Evolutionary conservation across 1,140 invertebrate species (phyloP), one percentile per base, ranked within the genome.

Genomic region (Apis cerana): DNA sequence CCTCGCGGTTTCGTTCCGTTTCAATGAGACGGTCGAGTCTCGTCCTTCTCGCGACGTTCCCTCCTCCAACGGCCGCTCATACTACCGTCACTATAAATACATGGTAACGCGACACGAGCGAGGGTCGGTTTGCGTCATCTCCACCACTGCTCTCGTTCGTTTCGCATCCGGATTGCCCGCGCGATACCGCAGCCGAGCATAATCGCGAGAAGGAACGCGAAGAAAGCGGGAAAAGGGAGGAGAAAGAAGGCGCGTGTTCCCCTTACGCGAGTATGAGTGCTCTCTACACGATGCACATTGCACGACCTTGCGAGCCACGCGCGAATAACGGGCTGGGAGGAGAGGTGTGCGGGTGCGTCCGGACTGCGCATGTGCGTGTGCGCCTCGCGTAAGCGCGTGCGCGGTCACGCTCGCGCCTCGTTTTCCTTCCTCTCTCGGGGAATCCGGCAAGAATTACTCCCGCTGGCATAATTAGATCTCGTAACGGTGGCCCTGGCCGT

Each of bases 301-400:
- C 56, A 52, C 78, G 89, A 87, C 89, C 89, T 90, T 90, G 89
- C 78, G 67, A 67, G 76, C 75, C 85, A 87, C 77, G 82, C 72
- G 86, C 84, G 79, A 88, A 85, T 88, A 85, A 88, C 83, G 82
- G 78, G 64, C n/a, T 54, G 43, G 23, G 33, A 62, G 19, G 52
- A 43, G 33, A 7, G 33, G 33, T 33, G 48, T 54, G 62, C 62
- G 77, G 54, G 61, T 59, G 65, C 33, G 54, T 65, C 59, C 59
- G 74, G 59, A 19, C 5, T 23, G 62, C 52, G 82, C 77, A 9
- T 62, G 79, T 48, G 52, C 72, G 56, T 17, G 65, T 33, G 61
- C 59, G 50, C 19, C 19, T 56, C 27, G 48, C n/a, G 15, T 23
- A 1, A 17, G 10, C 56, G 1, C 17, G 21, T 43, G 56, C 27